Evolutionary conservation across 92 coral and sea anemone species (phyloP).

Genomic region (Phenganax subtilis): DNA sequence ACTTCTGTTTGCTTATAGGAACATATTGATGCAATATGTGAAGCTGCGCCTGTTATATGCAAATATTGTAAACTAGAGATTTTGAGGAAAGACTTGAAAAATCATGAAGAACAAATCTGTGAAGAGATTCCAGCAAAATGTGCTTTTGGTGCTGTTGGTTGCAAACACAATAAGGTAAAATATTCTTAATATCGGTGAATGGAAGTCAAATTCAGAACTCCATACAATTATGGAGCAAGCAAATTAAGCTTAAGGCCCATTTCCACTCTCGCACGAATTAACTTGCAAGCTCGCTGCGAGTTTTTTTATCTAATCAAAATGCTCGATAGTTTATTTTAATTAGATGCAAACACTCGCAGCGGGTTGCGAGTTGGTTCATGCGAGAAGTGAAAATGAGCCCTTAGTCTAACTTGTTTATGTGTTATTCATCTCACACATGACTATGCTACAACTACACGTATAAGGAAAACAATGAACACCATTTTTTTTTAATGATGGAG

Average conservation of each 20-base stretch:
- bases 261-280: too few relatives aligned
- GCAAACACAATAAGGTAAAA: background rate
- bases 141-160: background rate
- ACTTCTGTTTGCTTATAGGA: background rate
- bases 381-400: too few relatives aligned
- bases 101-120: background rate
- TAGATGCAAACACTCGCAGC: too few relatives aligned
- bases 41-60: constrained; percentile 14
- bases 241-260: background rate
- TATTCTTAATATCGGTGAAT: background rate
- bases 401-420: too few relatives aligned
- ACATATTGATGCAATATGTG: constrained; percentile 5
- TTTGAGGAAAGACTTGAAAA: background rate
- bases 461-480: too few relatives aligned
- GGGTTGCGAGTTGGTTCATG: too few relatives aligned
- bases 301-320: too few relatives aligned
- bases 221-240: background rate
- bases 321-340: too few relatives aligned
- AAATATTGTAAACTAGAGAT: background rate
- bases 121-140: background rate
- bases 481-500: too few relatives aligned
- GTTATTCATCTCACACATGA: too few relatives aligned
- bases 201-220: background rate
- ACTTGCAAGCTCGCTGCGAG: too few relatives aligned
- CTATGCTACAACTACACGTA: too few relatives aligned